These are phyloP conservation scores for Labeo rohita DNA, from an alignment of 2,113 vertebrate species.

Conservation along the genomic window DNA sequence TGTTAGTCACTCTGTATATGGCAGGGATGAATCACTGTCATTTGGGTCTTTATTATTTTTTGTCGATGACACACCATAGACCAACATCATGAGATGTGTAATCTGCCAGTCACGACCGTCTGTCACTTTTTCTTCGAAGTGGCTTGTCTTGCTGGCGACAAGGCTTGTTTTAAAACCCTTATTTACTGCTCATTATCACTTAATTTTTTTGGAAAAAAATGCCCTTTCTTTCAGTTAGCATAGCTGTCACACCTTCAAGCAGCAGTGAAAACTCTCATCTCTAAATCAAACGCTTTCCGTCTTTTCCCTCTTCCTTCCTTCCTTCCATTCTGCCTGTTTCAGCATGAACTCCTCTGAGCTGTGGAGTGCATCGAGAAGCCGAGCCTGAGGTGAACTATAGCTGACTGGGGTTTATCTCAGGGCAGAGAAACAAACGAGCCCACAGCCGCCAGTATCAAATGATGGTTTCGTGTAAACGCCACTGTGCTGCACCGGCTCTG, in stretches of 20 bases:
- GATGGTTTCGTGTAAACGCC: constrained; percentile 1
- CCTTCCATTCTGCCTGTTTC: constrained; percentile 29
- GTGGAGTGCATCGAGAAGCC: constrained; percentile 8
- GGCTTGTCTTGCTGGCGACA: constrained; percentile 12
- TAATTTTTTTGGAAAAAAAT: background rate
- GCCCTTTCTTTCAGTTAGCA: background rate
- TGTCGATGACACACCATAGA: constrained; percentile 22
- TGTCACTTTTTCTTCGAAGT: constrained; percentile 55
- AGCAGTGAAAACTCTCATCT: background rate
- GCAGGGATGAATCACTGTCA: constrained; percentile 33
- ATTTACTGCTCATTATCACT: background rate
- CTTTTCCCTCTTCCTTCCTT: constrained; percentile 25
- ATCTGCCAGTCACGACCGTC: constrained; percentile 29
- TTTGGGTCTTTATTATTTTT: background rate
- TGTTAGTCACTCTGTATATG: background rate
- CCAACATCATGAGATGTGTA: constrained; percentile 50
- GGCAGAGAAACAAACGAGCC: constrained; percentile 31
- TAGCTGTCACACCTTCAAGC: background rate
- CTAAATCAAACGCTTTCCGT: constrained; percentile 29
- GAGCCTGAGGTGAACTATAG: constrained; percentile 37
- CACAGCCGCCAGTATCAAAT: constrained; percentile 21
- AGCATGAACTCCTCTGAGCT: constrained; percentile 11
- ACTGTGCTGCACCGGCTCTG: constrained; percentile 32
- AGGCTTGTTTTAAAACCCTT: constrained; percentile 8
- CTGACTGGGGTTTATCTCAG: constrained; percentile 35